Conservation (phyloP, 2,797 vertebrate species). For the Eremophila alpestris region DNA sequence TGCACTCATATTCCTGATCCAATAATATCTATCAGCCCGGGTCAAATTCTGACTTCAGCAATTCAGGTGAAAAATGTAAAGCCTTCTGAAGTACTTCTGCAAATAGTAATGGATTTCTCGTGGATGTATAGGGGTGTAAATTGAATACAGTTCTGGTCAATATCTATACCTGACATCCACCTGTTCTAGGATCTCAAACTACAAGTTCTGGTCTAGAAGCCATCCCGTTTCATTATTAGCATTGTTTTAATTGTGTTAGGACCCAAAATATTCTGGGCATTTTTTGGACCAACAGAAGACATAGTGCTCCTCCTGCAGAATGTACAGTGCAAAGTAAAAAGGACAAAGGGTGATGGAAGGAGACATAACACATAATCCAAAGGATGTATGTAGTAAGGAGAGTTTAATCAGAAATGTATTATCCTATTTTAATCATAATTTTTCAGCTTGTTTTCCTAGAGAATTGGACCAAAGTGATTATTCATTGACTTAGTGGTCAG, state of each 20-base stretch:
- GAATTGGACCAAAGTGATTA: not conserved
- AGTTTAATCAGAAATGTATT: not conserved
- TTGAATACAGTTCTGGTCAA: not conserved
- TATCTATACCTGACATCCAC: not conserved
- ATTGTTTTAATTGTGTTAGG: not conserved
- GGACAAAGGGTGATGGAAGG: not conserved
- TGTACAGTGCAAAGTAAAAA: not conserved
- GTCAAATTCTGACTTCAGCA: conserved; percentile 30
- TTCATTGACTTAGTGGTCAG: not conserved
- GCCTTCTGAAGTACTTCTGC: not conserved
- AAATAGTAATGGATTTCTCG: not conserved
- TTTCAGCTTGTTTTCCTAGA: not conserved
- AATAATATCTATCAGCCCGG: not conserved
- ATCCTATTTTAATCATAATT: not conserved
- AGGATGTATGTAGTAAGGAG: not conserved
- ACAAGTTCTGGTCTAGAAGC: not conserved
- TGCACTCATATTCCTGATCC: not conserved
- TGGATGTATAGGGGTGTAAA: not conserved
- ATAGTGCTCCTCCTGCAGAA: not conserved
- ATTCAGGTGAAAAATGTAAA: conserved; percentile 13
- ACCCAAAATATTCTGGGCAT: not conserved
- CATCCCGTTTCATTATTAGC: not conserved
- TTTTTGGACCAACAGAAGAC: conserved; percentile 1
- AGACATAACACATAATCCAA: not conserved
- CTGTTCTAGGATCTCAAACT: not conserved